phyloP scores from a whole-genome alignment of 2,113 vertebrate species.

The Rallus limicola region DNA sequence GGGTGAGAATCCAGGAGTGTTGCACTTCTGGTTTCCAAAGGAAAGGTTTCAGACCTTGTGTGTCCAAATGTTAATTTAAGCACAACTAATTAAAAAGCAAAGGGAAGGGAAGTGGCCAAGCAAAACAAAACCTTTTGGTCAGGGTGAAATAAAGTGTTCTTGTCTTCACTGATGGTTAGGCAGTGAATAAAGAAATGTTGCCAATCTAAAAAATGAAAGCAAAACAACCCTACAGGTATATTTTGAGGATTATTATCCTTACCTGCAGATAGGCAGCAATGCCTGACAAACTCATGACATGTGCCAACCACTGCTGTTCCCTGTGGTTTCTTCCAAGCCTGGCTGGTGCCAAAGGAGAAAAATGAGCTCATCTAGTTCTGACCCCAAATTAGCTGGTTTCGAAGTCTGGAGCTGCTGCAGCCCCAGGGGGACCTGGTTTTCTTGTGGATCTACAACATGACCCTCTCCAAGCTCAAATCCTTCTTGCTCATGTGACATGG shows the following conservation, averaged over 20 bases:
- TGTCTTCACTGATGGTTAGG: too few relatives aligned
- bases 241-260: not conserved
- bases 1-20: rapidly evolving
- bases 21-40: not conserved
- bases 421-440: not conserved
- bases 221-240: not conserved
- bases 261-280: not conserved
- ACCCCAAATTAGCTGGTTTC: not conserved
- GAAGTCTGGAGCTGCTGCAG: not conserved
- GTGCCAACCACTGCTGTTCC: rapidly evolving
- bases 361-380: not conserved
- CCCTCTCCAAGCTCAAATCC: not conserved
- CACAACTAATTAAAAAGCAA: not conserved
- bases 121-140: not conserved
- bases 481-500: not conserved
- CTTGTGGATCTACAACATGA: not conserved
- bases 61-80: not conserved
- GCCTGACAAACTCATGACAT: rapidly evolving
- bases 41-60: rapidly evolving
- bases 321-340: not conserved
- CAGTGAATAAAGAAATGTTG: not conserved
- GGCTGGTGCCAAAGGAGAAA: not conserved
- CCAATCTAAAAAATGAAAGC: not conserved
- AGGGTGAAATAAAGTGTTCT: not conserved
- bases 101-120: not conserved